Conservation (phyloP, 2,888 invertebrate species). For the Andrena bucephala region DNA sequence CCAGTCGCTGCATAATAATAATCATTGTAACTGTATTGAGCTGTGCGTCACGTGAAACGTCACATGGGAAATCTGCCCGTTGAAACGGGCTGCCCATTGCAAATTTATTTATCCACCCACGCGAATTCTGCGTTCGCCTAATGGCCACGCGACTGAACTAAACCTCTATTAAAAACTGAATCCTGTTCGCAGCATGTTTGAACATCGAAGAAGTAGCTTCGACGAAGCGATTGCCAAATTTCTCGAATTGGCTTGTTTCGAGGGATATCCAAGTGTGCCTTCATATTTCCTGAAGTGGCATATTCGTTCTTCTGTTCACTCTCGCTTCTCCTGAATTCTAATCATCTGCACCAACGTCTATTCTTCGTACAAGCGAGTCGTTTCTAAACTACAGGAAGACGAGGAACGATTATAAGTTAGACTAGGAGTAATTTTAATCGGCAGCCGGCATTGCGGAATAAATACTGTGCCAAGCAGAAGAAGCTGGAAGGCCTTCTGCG, state of each 20-base stretch:
- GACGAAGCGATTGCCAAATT: neutral
- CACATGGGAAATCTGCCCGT: constrained; percentile 76
- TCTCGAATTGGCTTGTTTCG: neutral
- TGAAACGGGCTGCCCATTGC: constrained; percentile 63
- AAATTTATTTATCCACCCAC: constrained; percentile 69
- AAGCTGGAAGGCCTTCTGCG: constrained; percentile 70
- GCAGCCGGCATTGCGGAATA: constrained; percentile 67
- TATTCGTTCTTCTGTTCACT: no score
- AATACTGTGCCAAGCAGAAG: constrained; percentile 54
- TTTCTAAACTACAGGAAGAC: constrained; percentile 7
- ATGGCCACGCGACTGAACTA: constrained; percentile 17
- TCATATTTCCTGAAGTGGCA: no score
- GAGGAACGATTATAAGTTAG: constrained; percentile 74
- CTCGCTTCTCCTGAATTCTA: neutral
- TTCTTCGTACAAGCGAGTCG: constrained; percentile 14
- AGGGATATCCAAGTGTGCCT: no score
- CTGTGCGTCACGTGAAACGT: constrained; percentile 72
- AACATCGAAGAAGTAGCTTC: neutral
- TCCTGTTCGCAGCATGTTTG: no score
- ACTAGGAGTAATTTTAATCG: constrained; percentile 65
- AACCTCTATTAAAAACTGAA: no score
- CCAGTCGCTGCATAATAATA: constrained; percentile 67
- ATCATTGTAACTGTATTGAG: constrained; percentile 78
- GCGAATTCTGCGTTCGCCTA: constrained; percentile 28
- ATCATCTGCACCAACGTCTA: neutral